Base-by-base conservation (phyloP, 2,888 invertebrate species). In the Halictus ligatus region DNA sequence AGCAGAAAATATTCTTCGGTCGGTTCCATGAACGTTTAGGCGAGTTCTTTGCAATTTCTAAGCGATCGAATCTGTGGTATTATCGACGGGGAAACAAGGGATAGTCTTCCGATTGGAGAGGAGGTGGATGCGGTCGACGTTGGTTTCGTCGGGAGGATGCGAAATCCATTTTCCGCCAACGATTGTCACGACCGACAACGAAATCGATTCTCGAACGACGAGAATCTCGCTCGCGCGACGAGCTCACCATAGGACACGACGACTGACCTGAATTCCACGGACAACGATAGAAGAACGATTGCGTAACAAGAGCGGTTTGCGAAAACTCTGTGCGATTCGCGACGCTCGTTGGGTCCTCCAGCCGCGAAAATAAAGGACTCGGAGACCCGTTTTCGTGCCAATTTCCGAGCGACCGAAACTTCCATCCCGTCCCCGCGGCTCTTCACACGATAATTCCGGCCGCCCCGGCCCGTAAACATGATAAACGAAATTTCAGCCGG, bases 231-330 rank as follows among this genome's bases (percentile, higher is more conserved):
- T 54, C 89, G 83, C 86, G 83, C 85, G 87, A 89, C 91, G 92
- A 79, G 87, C 85, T 82, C 35, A 90, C 87, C 92, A 91, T 89
- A 90, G 91, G 91, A 92, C 92, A 88, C 88, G 90, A 91, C 90
- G 93, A 90, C 91, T 94, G 94, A 94, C 94, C 94, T 93, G 92
- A 93, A 94, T 94, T 92, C 93, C 92, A 76, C 89, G 54, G 91
- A 92, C 90, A 90, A 79, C 90, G 91, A 93, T 92, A 92, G 93
- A 88, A 92, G 89, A 91, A 90, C 86, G 89, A 91, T 94, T 94
- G 92, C 94, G 93, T 92, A 94, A 94, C 88, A 81, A 81, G 81
- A 78, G 83, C 77, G 86, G 84, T 75, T 85, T 77, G 86, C 69
- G 76, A 86, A 84, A 86, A 84, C 81, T 87, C 83, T 8, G 69